phyloP scores from a whole-genome alignment of 2,888 invertebrate genomes.

The Aphidius colemani region DNA sequence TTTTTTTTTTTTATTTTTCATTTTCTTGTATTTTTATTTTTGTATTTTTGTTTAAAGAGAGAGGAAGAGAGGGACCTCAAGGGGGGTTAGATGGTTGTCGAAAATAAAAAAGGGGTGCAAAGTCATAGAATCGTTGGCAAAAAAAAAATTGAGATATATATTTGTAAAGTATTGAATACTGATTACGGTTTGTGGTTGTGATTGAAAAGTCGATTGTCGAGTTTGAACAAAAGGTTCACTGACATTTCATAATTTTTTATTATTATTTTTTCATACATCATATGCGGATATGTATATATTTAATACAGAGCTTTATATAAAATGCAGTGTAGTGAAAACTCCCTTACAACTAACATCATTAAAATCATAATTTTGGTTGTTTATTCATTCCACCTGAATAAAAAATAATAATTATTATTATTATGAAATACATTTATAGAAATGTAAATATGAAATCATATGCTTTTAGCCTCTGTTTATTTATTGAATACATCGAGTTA shows the following conservation, averaged over 20 bases:
- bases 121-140: slow-evolving; percentile 9
- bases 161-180: slow-evolving; percentile 37
- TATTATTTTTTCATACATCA: slow-evolving; percentile 25
- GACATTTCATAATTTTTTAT: slow-evolving; percentile 43
- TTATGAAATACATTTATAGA: background rate
- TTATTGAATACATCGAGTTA: too few species aligned
- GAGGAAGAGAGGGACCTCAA: background rate
- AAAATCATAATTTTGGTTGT: too few species aligned
- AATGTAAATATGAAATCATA: too few species aligned
- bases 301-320: background rate
- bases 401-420: background rate
- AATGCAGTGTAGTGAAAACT: too few species aligned
- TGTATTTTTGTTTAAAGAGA: slow-evolving; percentile 8
- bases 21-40: background rate
- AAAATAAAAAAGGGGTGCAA: slow-evolving; percentile 20
- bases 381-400: too few species aligned
- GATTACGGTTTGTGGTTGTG: slow-evolving; percentile 41
- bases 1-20: slow-evolving; percentile 13
- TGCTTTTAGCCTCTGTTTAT: too few species aligned
- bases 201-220: slow-evolving; percentile 53
- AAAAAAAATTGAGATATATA: slow-evolving; percentile 25
- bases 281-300: background rate
- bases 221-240: slow-evolving; percentile 53
- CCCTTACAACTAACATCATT: too few species aligned
- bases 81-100: slow-evolving; percentile 6